Percentiles rank a stretch among this genome's conserved stretches.
Evolutionary conservation across 2,113 vertebrate genomes (phyloP).

Genomic region (Chaetodon auriga): DNA sequence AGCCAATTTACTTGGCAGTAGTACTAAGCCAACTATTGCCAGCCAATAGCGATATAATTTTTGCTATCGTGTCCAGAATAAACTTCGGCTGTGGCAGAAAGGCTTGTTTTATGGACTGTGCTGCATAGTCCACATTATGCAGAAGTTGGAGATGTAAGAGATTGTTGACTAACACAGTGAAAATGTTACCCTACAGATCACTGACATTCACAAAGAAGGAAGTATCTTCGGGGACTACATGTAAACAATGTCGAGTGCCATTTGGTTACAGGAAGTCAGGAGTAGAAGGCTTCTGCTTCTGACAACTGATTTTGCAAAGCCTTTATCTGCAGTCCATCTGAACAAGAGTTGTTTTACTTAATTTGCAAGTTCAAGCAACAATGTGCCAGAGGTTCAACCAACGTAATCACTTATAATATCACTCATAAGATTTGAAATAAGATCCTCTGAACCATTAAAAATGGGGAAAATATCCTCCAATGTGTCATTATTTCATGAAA

Average conservation of each 20-base stretch:
- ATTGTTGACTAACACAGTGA: not conserved
- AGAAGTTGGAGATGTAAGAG: not conserved
- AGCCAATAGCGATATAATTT: not conserved
- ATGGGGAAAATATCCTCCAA: not conserved
- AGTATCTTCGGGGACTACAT: not conserved
- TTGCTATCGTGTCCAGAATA: not conserved
- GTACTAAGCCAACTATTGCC: not conserved
- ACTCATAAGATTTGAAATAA: not conserved
- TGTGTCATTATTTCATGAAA: not conserved
- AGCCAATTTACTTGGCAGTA: not conserved
- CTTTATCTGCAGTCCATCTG: not conserved
- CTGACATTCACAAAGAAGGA: conserved; percentile 30
- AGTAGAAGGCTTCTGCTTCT: conserved; percentile 4
- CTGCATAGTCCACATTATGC: not conserved
- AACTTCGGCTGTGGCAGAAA: not conserved
- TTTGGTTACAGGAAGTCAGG: conserved; percentile 18
- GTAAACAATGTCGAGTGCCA: not conserved
- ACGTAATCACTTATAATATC: not conserved
- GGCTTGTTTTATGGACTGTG: not conserved
- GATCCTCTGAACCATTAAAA: not conserved
- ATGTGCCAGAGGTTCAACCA: not conserved
- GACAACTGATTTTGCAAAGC: not conserved
- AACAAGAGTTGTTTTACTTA: not conserved
- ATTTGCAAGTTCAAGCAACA: not conserved
- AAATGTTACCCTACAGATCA: not conserved